Conservation (phyloP, 2,888 invertebrate species). For the Microctonus hyperodae region DNA sequence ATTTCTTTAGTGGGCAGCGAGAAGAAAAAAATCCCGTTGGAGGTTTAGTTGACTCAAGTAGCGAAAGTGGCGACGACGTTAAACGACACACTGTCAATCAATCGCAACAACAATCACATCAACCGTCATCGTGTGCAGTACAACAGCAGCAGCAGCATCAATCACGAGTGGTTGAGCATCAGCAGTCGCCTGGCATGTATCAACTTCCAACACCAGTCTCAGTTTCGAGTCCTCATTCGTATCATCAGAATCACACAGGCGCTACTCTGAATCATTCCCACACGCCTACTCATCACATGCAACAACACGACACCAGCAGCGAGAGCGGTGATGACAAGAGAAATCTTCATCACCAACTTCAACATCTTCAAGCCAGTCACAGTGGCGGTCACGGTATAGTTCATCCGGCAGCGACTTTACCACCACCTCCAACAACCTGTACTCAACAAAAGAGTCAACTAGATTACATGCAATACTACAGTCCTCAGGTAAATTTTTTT, state of each 20-base stretch:
- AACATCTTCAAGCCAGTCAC: conserved; percentile 55
- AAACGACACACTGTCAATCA: conserved; percentile 52
- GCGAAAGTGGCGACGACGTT: conserved; percentile 60
- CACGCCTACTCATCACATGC: conserved; percentile 57
- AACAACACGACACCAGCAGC: conserved; percentile 50
- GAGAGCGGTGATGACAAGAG: conserved; percentile 59
- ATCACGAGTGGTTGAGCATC: conserved; percentile 51
- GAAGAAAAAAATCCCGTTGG: conserved; percentile 58
- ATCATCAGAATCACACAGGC: conserved; percentile 54
- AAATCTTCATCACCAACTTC: conserved; percentile 59
- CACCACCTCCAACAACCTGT: conserved; percentile 58
- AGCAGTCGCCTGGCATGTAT: conserved; percentile 56
- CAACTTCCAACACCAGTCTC: conserved; percentile 57
- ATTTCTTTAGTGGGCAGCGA: conserved; percentile 54
- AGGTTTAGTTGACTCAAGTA: conserved; percentile 57
- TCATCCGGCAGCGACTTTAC: conserved; percentile 59
- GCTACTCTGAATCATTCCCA: conserved; percentile 54
- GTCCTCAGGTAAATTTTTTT: conserved; percentile 54
- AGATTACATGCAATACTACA: conserved; percentile 61
- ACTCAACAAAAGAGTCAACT: conserved; percentile 61
- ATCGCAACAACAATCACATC: conserved; percentile 40
- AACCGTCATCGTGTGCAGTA: conserved; percentile 45
- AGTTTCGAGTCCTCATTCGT: conserved; percentile 59
- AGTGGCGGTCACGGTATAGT: conserved; percentile 53
- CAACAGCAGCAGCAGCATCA: conserved; percentile 46